Evolutionary conservation across 2,888 invertebrate species (phyloP).

Genomic region (Xestia rhomboidea): DNA sequence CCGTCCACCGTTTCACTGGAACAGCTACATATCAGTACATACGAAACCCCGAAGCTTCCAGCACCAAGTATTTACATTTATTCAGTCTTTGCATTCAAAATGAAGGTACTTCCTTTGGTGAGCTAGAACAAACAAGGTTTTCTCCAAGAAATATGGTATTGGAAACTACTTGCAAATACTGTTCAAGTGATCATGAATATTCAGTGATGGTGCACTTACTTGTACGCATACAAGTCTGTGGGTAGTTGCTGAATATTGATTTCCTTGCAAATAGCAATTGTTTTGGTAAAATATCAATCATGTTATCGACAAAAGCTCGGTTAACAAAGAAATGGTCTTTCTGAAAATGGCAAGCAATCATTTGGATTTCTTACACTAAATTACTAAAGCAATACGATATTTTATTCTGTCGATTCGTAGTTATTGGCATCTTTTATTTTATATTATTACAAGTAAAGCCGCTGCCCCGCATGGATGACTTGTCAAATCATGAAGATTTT

Average conservation of each 20-base stretch:
- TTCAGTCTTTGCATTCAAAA: slow-evolving; percentile 39
- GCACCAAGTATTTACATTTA: slow-evolving; percentile 42
- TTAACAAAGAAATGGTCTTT: background rate
- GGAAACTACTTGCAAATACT: slow-evolving; percentile 33
- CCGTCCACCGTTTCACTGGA: background rate
- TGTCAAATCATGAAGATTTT: background rate
- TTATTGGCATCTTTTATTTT: background rate
- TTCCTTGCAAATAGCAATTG: background rate
- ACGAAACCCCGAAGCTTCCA: slow-evolving; percentile 5
- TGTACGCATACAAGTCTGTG: background rate
- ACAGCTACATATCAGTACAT: slow-evolving; percentile 24
- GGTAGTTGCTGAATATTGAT: slow-evolving; percentile 5
- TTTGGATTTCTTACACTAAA: background rate
- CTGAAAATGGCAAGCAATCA: background rate
- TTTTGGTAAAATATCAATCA: background rate
- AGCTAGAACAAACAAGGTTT: slow-evolving; percentile 35
- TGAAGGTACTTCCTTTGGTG: slow-evolving; percentile 18
- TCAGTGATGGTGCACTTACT: slow-evolving; percentile 4
- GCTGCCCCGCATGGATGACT: background rate
- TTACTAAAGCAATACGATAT: background rate
- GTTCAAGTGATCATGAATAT: slow-evolving; percentile 42
- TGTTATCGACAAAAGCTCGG: background rate
- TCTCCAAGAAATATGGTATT: slow-evolving; percentile 43
- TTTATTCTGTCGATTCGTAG: background rate
- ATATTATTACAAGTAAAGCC: background rate